Percentiles rank a stretch among this genome's conserved stretches.
Conservation (phyloP, 2,888 invertebrate genomes). For the Lamellibrachia columna region DNA sequence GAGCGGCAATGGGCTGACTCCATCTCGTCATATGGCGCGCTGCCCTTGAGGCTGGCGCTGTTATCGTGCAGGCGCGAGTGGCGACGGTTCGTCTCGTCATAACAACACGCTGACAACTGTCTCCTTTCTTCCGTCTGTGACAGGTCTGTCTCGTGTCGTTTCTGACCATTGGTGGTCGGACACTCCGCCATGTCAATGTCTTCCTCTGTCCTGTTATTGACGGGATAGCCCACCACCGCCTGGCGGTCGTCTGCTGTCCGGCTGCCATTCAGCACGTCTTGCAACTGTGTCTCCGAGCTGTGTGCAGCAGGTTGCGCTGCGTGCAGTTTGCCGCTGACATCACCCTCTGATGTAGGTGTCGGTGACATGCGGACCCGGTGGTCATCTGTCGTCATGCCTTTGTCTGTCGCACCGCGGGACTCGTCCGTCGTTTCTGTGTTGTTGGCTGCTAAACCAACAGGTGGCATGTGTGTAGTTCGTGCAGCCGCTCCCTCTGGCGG, state of each 20-base stretch:
- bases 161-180: constrained; percentile 4
- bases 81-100: background rate
- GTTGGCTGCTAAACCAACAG: background rate
- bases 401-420: background rate
- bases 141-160: background rate
- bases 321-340: background rate
- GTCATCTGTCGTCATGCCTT: background rate
- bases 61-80: background rate
- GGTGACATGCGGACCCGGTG: background rate
- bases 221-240: background rate
- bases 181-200: background rate
- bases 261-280: background rate
- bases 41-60: background rate
- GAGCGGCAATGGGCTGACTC: background rate
- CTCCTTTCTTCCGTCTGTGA: background rate
- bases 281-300: background rate
- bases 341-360: background rate
- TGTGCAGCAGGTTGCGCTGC: background rate
- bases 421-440: background rate
- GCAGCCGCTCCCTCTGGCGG: background rate
- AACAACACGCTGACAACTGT: background rate
- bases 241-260: background rate
- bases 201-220: background rate
- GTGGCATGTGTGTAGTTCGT: background rate
- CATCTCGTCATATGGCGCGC: background rate